These are phyloP conservation scores for Haliclona indistincta DNA, from an alignment of 37 sponge, comb jelly and placozoan genomes.

Conservation along the genomic window DNA sequence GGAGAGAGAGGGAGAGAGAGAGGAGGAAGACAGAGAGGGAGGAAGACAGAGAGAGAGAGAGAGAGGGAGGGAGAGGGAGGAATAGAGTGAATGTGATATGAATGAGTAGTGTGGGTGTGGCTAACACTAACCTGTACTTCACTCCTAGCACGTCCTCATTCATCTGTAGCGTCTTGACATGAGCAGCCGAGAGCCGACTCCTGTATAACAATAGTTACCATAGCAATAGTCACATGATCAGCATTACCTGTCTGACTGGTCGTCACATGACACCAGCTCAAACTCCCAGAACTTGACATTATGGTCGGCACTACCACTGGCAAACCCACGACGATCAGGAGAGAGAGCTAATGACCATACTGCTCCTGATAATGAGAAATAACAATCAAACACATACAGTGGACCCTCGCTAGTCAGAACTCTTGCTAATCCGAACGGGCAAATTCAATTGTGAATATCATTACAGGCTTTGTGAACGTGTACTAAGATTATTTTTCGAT, in stretches of 20 bases:
- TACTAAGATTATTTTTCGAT: too few relatives aligned
- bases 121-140: slow-evolving; percentile 55
- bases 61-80: too few relatives aligned
- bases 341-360: slow-evolving; percentile 79
- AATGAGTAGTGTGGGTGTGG: background rate
- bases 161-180: slow-evolving; percentile 82
- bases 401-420: too few relatives aligned
- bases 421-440: too few relatives aligned
- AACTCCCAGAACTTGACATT: slow-evolving; percentile 96
- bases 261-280: slow-evolving; percentile 63
- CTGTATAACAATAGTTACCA: slow-evolving; percentile 1
- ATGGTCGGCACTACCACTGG: slow-evolving; percentile 88
- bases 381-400: too few relatives aligned
- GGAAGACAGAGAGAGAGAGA: too few relatives aligned
- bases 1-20: too few relatives aligned
- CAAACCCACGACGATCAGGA: slow-evolving; percentile 85
- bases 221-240: background rate
- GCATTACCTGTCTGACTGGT: slow-evolving; percentile 21
- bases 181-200: slow-evolving; percentile 55
- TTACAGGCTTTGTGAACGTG: too few relatives aligned
- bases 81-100: too few relatives aligned
- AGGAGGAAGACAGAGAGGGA: too few relatives aligned
- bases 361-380: too few relatives aligned
- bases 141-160: slow-evolving; percentile 89
- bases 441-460: too few relatives aligned